phyloP scores from a whole-genome alignment of 2,888 invertebrate genomes.

The Himalopsyche japonica region DNA sequence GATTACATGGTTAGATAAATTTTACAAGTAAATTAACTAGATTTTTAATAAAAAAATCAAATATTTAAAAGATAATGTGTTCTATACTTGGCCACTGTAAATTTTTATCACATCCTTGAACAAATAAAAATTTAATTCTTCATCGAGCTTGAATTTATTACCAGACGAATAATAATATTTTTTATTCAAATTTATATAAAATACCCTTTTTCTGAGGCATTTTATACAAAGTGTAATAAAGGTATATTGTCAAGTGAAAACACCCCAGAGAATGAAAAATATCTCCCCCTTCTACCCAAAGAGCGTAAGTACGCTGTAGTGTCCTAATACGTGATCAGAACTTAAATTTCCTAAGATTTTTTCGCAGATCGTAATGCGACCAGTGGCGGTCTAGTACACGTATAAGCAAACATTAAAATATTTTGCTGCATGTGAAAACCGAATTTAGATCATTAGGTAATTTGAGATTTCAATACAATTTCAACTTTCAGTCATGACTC shows the following conservation, averaged over 20 bases:
- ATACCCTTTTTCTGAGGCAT: conserved; percentile 5
- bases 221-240: conserved; percentile 35
- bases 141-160: neutral
- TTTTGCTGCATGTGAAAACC: too few relatives aligned
- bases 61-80: too few relatives aligned
- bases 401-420: too few relatives aligned
- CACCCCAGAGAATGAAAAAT: conserved; percentile 27
- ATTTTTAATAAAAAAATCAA: too few relatives aligned
- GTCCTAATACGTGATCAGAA: conserved; percentile 42
- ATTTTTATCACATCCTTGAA: too few relatives aligned
- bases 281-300: conserved; percentile 13
- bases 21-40: too few relatives aligned
- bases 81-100: too few relatives aligned
- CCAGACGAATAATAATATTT: neutral
- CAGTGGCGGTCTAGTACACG: conserved; percentile 10
- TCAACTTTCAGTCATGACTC: too few relatives aligned
- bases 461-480: too few relatives aligned
- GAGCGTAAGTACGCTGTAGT: conserved; percentile 36
- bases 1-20: too few relatives aligned
- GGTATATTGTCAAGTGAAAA: conserved; percentile 41
- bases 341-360: conserved; percentile 40
- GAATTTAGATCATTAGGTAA: too few relatives aligned
- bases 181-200: conserved; percentile 4
- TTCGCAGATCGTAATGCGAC: conserved; percentile 39
- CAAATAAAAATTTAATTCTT: too few relatives aligned